phyloP scores from a whole-genome alignment of 1,140 invertebrate genomes.

The Anastrepha obliqua region DNA sequence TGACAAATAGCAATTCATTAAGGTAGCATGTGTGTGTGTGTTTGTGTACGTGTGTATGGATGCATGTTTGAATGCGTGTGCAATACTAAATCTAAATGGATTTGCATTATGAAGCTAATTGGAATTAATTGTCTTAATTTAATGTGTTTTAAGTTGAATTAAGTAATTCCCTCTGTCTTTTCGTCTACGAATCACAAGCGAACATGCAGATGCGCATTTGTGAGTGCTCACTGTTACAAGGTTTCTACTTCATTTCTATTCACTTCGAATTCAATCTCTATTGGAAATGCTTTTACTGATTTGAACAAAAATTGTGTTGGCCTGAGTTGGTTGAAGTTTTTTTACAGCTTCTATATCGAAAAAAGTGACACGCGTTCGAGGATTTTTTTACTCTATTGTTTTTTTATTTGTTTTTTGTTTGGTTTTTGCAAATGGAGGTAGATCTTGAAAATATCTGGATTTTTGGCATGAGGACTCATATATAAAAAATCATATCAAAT shows the following conservation, averaged over 20 bases:
- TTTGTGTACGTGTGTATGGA: background rate
- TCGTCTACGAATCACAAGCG: no score
- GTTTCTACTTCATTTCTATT: no score
- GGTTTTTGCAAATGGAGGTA: no score
- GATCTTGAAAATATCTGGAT: no score
- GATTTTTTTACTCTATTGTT: no score
- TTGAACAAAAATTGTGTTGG: background rate
- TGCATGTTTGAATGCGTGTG: background rate
- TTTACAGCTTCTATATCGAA: background rate
- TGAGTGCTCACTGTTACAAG: no score
- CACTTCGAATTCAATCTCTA: no score
- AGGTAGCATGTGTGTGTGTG: background rate
- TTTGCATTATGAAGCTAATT: slow-evolving; percentile 37
- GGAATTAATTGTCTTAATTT: slow-evolving; percentile 40
- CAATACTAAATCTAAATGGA: slow-evolving; percentile 28
- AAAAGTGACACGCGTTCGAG: no score
- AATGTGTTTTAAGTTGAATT: background rate
- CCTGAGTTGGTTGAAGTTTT: background rate
- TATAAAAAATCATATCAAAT: no score
- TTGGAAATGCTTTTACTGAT: background rate
- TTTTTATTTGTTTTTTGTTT: no score
- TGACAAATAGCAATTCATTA: slow-evolving; percentile 42
- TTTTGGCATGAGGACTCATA: no score
- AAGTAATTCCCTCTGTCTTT: background rate
- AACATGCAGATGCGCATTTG: no score